Conservation (phyloP, 2,113 vertebrate genomes). For the Mus pahari region DNA sequence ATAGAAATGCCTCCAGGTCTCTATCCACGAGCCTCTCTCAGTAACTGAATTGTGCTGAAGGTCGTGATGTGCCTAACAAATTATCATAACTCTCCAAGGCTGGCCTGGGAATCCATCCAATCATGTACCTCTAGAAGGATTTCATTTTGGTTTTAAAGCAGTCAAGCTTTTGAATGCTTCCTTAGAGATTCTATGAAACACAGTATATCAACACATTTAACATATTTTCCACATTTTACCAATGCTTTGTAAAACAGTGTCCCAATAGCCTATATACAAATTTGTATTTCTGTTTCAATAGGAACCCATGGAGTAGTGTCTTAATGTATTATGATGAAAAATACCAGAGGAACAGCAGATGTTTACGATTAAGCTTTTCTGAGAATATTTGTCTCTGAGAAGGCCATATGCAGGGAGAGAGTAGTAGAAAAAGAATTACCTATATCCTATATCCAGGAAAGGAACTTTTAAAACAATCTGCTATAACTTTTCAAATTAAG, state of each 20-base stretch:
- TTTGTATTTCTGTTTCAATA: conserved; percentile 49
- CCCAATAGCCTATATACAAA: conserved; percentile 31
- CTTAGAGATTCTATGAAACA: conserved; percentile 61
- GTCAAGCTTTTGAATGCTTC: conserved; percentile 57
- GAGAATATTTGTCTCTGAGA: conserved; percentile 43
- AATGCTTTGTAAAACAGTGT: conserved; percentile 58
- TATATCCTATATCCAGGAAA: neutral
- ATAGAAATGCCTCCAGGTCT: neutral
- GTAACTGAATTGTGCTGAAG: conserved; percentile 19
- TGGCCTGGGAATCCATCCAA: conserved; percentile 27
- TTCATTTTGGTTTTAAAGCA: conserved; percentile 65
- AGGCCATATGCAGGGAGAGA: neutral
- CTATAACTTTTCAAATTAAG: conserved; percentile 43
- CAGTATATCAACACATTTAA: conserved; percentile 69
- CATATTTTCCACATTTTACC: conserved; percentile 58
- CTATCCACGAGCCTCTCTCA: neutral
- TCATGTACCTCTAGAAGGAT: conserved; percentile 9
- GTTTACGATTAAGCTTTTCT: conserved; percentile 64
- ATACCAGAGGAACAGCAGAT: conserved; percentile 47
- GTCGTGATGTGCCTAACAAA: neutral
- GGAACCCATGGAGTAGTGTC: conserved; percentile 6
- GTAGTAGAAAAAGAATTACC: neutral
- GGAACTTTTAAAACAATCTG: conserved; percentile 13
- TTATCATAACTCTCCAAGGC: neutral
- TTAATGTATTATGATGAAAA: conserved; percentile 34